Evolutionary conservation across 1,140 invertebrate species (phyloP), one percentile per base, ranked within the genome.

Genomic region (Pantala flavescens): DNA sequence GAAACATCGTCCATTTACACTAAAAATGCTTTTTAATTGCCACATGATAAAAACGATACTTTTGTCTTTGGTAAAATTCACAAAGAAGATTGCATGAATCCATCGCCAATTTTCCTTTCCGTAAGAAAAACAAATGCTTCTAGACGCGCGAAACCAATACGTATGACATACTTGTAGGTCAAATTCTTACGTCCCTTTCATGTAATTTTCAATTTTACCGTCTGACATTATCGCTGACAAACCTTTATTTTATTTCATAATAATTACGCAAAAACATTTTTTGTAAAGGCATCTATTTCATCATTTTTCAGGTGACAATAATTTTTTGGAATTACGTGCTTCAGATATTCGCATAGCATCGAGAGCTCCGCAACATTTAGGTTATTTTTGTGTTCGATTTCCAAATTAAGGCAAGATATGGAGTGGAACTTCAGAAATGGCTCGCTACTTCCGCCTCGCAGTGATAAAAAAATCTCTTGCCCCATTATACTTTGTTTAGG

Each of bases 311-410:
- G 28, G 28, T 36, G 28, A 36, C 28, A 36, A 2, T 36, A 36
- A 5, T 5, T 36, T 36, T 36, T 36, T 36, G 28, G 28, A 36
- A 36, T 36, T 36, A 36, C 28, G 28, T 9, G 28, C 28, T 36
- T 2, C 49, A 5, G 12, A 16, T 63, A 63, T 63, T 63, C 49
- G 49, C 49, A 63, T 63, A 21, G 12, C n/a, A 63, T 21, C 12
- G 14, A 21, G 49, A 63, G 49, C 49, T 63, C n/a, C 12, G n/a
- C 3, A 63, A 63, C 49, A 63, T 63, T 63, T 19, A 63, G 49
- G 49, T 63, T 63, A 63, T 63, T 63, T 63, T 63, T 63, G 49
- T 63, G 49, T 63, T 63, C 49, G 49, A 63, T 63, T 63, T 63
- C 49, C 49, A 63, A 63, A 63, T 63, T 63, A 63, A 63, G 49